Evolutionary conservation across 2,113 vertebrate species (phyloP), one percentile per base, ranked within the genome.

Genomic region (Tragelaphus buxtoni): DNA sequence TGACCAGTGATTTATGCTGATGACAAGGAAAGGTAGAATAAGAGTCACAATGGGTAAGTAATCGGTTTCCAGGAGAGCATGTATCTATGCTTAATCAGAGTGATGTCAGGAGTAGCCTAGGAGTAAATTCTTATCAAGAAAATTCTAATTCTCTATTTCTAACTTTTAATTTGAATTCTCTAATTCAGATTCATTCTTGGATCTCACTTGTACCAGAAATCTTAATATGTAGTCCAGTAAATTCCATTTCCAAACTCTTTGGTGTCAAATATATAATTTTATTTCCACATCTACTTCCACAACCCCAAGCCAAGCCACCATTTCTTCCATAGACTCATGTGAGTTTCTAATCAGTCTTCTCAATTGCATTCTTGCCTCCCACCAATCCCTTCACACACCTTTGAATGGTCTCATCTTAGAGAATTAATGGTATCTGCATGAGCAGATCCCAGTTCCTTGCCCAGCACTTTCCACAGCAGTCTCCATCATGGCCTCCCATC

Each of bases 401-500:
- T 9, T 7, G 7, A 45, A 95, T 5, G 12, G 42, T 74, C 10
- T 58, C 65, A 69, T 69, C n/a, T 63, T 82, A 76, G 30, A 81
- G 35, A 79, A 32, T 2, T 9, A 32, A 47, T 26, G 32, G 8
- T 12, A 11, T 39, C 5, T 30, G 3, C 12, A 2, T 2, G 6
- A 63, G 3, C 4, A 1, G 18, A 7, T 4, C 7, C 18, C 42
- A 47, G 22, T 51, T 49, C 18, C 20, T 6, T 55, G 3, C 28
- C 5, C 14, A 77, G 22, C 14, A 11, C 28, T 24, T 32, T 30
- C 26, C 49, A 32, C 9, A 28, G 18, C 5, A 11, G 5, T 35
- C 7, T 42, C 11, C 2, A 1, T 30, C 28, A 1, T 0, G 9
- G 8, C 1, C 28, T 17, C 0, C 7, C 16, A 4, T 10, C 14